Conservation (phyloP, 2,113 vertebrate species). For the Urocolius indicus region DNA sequence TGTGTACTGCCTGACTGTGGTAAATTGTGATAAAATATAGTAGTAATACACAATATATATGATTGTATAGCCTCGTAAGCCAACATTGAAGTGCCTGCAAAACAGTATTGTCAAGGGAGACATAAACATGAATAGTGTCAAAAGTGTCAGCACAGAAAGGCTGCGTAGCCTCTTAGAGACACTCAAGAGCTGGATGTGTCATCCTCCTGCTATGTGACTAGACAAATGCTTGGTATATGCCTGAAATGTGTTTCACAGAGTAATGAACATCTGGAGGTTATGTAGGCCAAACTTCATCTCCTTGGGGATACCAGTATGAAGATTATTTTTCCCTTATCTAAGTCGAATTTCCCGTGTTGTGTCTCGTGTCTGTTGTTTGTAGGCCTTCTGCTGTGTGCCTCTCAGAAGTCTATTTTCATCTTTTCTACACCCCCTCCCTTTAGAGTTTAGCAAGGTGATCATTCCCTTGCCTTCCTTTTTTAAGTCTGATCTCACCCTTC, state of each 20-base stretch:
- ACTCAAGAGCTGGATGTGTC: not conserved
- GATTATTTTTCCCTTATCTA: not conserved
- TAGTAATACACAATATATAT: not conserved
- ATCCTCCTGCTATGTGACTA: not conserved
- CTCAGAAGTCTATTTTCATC: not conserved
- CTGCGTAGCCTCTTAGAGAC: not conserved
- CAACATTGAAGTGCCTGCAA: not conserved
- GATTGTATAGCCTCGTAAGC: not conserved
- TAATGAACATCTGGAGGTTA: not conserved
- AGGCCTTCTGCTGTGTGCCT: not conserved
- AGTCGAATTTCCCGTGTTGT: not conserved
- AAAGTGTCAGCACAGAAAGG: not conserved
- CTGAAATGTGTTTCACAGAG: not conserved
- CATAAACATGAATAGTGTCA: not conserved
- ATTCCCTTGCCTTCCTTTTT: not conserved
- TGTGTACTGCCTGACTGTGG: not conserved
- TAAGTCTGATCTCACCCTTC: not conserved
- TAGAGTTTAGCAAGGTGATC: not conserved
- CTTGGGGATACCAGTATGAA: not conserved
- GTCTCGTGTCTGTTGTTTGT: not conserved
- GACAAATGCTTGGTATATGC: not conserved
- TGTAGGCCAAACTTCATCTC: not conserved
- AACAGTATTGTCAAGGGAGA: not conserved
- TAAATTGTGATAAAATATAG: not conserved
- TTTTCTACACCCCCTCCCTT: not conserved